Evolutionary conservation across 2,888 invertebrate species (phyloP).

Genomic region (Amphipoea lucens): DNA sequence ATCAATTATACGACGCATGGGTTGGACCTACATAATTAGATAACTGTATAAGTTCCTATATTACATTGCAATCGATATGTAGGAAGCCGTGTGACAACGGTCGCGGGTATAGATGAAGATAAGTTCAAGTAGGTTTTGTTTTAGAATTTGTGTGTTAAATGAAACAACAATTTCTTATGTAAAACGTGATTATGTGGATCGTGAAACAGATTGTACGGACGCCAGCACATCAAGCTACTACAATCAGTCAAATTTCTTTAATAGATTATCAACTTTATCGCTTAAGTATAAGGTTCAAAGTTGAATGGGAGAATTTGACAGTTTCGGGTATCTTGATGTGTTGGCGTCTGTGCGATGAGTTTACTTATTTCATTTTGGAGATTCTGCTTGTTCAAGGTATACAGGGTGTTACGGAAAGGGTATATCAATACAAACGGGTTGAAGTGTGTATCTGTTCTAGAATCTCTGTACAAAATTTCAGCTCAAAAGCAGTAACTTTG

Average conservation of each 20-base stretch:
- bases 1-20: constrained; percentile 73
- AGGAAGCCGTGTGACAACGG: neutral
- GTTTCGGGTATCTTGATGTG: too few relatives aligned
- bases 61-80: constrained; percentile 36
- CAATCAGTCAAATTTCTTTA: too few relatives aligned
- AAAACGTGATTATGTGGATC: neutral
- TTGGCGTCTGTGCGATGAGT: neutral
- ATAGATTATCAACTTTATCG: too few relatives aligned
- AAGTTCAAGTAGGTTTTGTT: neutral
- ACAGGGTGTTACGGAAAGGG: too few relatives aligned
- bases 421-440: too few relatives aligned
- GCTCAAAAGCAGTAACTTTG: too few relatives aligned
- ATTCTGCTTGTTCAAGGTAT: neutral
- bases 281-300: too few relatives aligned
- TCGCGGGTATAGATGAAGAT: neutral
- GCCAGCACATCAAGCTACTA: too few relatives aligned
- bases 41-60: neutral
- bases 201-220: neutral
- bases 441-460: too few relatives aligned
- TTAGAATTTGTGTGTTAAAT: neutral
- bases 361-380: neutral
- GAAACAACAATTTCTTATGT: neutral
- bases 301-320: too few relatives aligned
- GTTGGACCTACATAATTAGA: constrained; percentile 18
- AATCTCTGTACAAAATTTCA: too few relatives aligned